Conservation (phyloP, 2,888 invertebrate genomes). For the Entomobrya multifasciata region DNA sequence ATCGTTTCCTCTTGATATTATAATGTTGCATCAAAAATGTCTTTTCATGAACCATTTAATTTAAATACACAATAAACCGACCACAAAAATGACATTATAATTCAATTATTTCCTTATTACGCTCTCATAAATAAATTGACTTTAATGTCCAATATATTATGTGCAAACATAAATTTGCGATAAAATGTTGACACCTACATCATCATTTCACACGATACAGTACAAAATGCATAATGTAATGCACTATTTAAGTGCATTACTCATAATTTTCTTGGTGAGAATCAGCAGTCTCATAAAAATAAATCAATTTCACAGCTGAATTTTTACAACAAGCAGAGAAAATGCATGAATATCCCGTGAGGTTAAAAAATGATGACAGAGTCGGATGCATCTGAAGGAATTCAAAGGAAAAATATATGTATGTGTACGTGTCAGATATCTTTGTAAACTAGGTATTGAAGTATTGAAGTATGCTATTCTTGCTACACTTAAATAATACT, state of each 20-base stretch:
- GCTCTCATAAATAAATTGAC: background rate
- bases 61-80: slow-evolving; percentile 14
- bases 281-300: slow-evolving; percentile 27
- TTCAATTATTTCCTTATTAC: slow-evolving; percentile 55
- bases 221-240: too few relatives aligned
- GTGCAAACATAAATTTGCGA: background rate
- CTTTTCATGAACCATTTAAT: slow-evolving; percentile 12
- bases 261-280: background rate
- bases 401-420: background rate
- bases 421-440: too few relatives aligned
- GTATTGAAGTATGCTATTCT: too few relatives aligned
- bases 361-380: background rate
- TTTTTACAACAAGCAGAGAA: slow-evolving; percentile 45
- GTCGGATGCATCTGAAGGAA: slow-evolving; percentile 12
- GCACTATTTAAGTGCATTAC: too few relatives aligned
- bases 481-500: background rate
- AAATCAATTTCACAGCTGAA: slow-evolving; percentile 68
- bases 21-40: slow-evolving; percentile 16
- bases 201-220: too few relatives aligned
- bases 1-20: background rate
- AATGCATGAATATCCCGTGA: background rate
- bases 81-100: slow-evolving; percentile 42
- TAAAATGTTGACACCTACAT: slow-evolving; percentile 35
- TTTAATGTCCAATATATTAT: slow-evolving; percentile 5
- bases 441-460: too few relatives aligned